Base-by-base conservation (phyloP, 2,113 vertebrate species). In the Mustela lutreola region DNA sequence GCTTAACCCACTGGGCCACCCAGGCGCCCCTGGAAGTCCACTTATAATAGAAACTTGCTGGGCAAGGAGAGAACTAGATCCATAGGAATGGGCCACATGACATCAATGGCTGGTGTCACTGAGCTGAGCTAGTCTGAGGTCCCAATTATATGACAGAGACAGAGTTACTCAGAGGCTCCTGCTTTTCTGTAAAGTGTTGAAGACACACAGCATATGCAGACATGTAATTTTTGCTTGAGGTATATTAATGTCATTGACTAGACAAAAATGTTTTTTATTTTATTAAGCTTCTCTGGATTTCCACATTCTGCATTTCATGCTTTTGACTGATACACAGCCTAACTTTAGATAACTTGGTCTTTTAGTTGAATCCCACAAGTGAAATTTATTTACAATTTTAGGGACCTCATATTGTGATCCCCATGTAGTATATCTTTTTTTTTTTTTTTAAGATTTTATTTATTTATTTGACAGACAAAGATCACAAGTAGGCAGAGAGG, bases 11-110 rank as follows among this genome's bases (percentile, higher is more conserved):
- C 42, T 42, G 42, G 42, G 42, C 42, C 42, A 5, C 42, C 42
- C 42, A 42, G 42, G 42, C 42, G 42, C 42, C 42, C 42, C 42
- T 19, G 18, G 16, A 62, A 94, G 19, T 91, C 7, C 39, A 84
- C 90, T 73, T 73, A 79, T 45, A 92, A 79, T 11, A 75, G 58
- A 94, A 92, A 94, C 36, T 48, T 90, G 33, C 45, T 58, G 31
- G 21, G 14, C 78, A 80, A 62, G 9, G 19, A 93, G 2, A 62
- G 22, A 75, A 15, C 36, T 14, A 62, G 33, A 70, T 70, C 14
- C 15, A 87, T 48, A 84, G 10, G n/a, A 91, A 76, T 26, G 33
- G 62, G 24, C 48, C 31, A 36, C 2, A 3, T 91, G 67, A 79
- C n/a, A 9, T 84, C 11, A 53, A 24, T 45, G 39, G 33, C 6